Base-by-base conservation (phyloP, 2,113 vertebrate genomes). In the Seriola aureovittata region DNA sequence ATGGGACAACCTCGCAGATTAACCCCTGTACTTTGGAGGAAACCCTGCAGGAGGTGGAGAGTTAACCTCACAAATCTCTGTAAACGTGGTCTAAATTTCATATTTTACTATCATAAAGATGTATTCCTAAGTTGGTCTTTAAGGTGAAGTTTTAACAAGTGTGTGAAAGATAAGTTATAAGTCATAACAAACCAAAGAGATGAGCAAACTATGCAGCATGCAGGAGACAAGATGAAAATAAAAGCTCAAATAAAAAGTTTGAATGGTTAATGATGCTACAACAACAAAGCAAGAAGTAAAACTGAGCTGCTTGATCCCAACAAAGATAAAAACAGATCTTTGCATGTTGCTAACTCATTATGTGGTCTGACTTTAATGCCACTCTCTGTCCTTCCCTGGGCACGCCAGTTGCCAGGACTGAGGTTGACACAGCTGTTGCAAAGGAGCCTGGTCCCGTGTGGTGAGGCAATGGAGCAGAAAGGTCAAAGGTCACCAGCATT, bases 401-500 rank as follows among this genome's bases (percentile, higher is more conserved):
- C 90, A 88, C 90, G 69, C 82, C 95, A 95, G 95, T 95, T 96
- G 95, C 89, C 91, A 54, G 57, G 64, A 63, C 81, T 85, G 89
- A 94, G 93, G 94, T 95, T 95, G 93, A 95, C 91, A 93, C 95
- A 96, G 95, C 94, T 96, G 95, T 92, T 82, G 84, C 80, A 80
- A 29, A 76, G 87, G 88, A 92, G 92, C 89, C 74, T 36, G 52
- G 85, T 89, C 89, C 87, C 57, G 85, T 75, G 89, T 92, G 88
- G 87, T 74, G 66, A 88, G 85, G 92, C 91, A 89, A 84, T 69
- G 85, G 85, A 90, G 89, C 79, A 81, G 85, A 94, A 94, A 95
- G 93, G 94, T 90, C 93, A 92, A 88, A 93, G 93, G 93, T 90
- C 92, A 88, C 44, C 71, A 46, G 87, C 91, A 90, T 94, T 95